phyloP scores from a whole-genome alignment of 1,140 invertebrate genomes.

The Temnothorax longispinosus region DNA sequence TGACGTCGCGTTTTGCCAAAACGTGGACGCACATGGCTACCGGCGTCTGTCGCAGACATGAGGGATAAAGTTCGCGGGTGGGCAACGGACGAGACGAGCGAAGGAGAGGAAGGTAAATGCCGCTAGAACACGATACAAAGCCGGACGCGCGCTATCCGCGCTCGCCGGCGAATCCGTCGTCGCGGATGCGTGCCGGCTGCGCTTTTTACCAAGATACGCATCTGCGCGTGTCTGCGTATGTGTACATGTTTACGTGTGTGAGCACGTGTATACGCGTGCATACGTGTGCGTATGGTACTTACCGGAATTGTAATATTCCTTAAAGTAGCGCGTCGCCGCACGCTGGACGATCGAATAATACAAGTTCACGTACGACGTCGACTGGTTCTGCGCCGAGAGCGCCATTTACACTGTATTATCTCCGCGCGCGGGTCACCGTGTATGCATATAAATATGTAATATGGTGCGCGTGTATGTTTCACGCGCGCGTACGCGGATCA shows the following conservation, averaged over 20 bases:
- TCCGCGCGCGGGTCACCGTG: constrained; percentile 67
- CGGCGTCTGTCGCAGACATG: constrained; percentile 31
- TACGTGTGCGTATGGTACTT: constrained; percentile 75
- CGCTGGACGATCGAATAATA: constrained; percentile 86
- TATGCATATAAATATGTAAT: constrained; percentile 62
- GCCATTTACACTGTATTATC: constrained; percentile 84
- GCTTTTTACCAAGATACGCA: neutral
- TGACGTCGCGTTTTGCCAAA: constrained; percentile 66
- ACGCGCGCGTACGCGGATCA: constrained; percentile 58
- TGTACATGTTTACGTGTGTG: neutral
- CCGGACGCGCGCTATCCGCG: neutral
- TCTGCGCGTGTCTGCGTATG: no score
- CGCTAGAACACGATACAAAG: neutral
- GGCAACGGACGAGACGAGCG: neutral
- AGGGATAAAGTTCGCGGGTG: constrained; percentile 32
- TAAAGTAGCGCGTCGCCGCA: constrained; percentile 85
- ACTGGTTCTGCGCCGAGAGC: constrained; percentile 86
- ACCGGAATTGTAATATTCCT: constrained; percentile 86
- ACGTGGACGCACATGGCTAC: constrained; percentile 66
- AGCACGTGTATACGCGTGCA: neutral
- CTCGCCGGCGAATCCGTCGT: constrained; percentile 7
- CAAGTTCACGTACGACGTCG: constrained; percentile 85
- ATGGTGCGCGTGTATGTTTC: constrained; percentile 65
- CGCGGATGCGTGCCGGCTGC: neutral
- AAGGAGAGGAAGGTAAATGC: neutral